Evolutionary conservation across 2,797 vertebrate species (phyloP).

Genomic region (Clarias fuscus): DNA sequence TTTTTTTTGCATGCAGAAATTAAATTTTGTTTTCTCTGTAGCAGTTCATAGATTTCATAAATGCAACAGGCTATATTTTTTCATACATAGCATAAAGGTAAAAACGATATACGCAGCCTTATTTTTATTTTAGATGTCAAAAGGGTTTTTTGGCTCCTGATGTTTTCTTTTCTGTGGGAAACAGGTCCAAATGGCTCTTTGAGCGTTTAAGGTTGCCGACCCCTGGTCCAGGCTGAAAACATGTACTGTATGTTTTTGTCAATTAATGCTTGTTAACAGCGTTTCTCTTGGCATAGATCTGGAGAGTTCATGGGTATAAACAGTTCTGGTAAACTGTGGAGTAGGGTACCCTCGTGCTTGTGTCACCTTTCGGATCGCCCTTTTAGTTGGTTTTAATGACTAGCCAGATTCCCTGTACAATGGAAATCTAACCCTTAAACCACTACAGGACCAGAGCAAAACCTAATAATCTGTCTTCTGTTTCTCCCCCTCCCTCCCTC

Average conservation of each 20-base stretch:
- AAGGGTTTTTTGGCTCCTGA: too few species aligned
- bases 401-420: background rate
- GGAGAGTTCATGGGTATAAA: background rate
- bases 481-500: background rate
- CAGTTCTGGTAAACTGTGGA: background rate
- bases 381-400: background rate
- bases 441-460: background rate
- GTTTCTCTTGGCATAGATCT: background rate
- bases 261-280: background rate
- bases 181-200: too few species aligned
- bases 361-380: background rate
- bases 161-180: too few species aligned
- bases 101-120: too few species aligned
- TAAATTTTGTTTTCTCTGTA: too few species aligned
- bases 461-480: background rate
- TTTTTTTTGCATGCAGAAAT: too few species aligned
- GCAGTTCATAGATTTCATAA: too few species aligned
- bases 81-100: too few species aligned
- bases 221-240: background rate
- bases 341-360: too few species aligned
- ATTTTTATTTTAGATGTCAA: too few species aligned
- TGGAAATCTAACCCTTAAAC: background rate
- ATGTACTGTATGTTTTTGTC: background rate
- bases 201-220: too few species aligned
- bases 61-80: too few species aligned